Evolutionary conservation across 2,113 vertebrate species (phyloP), one percentile per base, ranked within the genome.

Genomic region (Anarhynchus alexandrinus): DNA sequence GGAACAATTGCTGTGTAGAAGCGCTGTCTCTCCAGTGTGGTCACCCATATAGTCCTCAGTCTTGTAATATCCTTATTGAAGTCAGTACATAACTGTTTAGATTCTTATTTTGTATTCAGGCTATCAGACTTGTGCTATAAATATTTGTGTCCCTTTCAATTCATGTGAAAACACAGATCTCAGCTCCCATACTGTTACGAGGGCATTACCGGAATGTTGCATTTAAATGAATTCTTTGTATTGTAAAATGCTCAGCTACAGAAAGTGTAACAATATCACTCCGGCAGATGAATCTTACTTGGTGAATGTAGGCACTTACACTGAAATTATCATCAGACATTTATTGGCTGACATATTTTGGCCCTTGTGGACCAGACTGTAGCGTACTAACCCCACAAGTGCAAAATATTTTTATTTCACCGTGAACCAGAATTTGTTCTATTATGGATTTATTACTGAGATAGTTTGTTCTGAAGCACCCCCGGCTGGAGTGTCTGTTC

Each of bases 181-280:
- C 3, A 0, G 54, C 58, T 80, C 27, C 49, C 21, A 3, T 8
- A 38, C n/a, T 64, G 95, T 74, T 57, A 47, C 76, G 84, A 43
- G 36, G 36, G 25, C 23, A 52, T 78, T 84, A 49, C 57, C 2
- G 2, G 51, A 76, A 52, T 52, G 32, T 61, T 71, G 70, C n/a
- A 30, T 55, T 84, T 67, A 85, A 91, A 96, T 91, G 12, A 79
- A 74, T 91, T 91, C 32, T 91, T 93, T 47, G 19, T 67, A 15
- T 47, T 87, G 29, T 42, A 43, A 81, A 84, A 67, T 36, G 30
- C 18, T 89, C 27, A 29, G 69, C 61, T 43, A 30, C 18, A 79
- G 55, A 14, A 84, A 76, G 34, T 2, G 11, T 25, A 30, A 72
- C 4, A 2, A 79, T 55, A 42, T 34, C 2, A 0, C 29, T 90